These are phyloP conservation scores for Microcaecilia unicolor DNA, from an alignment of 2,797 vertebrate genomes.

Conservation along the genomic window DNA sequence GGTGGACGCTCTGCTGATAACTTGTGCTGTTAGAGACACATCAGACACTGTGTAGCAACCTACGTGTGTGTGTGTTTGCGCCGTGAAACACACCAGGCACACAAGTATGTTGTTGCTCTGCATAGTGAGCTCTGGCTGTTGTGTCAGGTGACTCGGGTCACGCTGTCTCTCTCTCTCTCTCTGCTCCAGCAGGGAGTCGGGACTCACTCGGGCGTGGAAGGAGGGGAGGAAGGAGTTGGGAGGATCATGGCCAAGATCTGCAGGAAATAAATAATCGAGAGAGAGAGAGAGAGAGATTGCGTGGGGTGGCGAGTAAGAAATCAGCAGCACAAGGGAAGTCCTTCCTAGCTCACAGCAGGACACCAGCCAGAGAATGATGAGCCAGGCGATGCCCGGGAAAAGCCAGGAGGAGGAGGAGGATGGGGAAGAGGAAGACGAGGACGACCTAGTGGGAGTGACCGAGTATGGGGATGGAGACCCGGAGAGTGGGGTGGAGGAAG, in stretches of 20 bases:
- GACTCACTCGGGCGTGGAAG: too few relatives aligned
- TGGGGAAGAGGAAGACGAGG: conserved; percentile 50
- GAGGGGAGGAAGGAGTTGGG: conserved; percentile 30
- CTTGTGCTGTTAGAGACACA: too few relatives aligned
- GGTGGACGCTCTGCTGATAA: too few relatives aligned
- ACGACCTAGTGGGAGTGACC: conserved; percentile 46
- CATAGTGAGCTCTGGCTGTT: not conserved
- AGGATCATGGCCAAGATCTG: too few relatives aligned
- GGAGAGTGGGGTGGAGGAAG: conserved; percentile 63
- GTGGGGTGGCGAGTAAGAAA: conserved; percentile 27
- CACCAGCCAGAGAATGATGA: conserved; percentile 23
- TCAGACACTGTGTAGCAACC: not conserved
- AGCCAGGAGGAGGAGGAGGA: conserved; percentile 27
- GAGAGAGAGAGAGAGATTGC: not conserved
- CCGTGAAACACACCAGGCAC: too few relatives aligned
- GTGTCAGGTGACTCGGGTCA: conserved; percentile 49
- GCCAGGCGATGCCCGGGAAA: conserved; percentile 26
- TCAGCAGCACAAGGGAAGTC: conserved; percentile 30
- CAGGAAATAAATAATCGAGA: too few relatives aligned
- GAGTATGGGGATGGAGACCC: conserved; percentile 57
- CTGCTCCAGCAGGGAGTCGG: too few relatives aligned
- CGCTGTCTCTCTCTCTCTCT: conserved; percentile 33
- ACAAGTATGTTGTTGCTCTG: too few relatives aligned
- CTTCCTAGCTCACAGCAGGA: not conserved
- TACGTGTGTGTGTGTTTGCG: not conserved